Percentiles rank a stretch among this genome's conserved stretches.
phyloP scores from a whole-genome alignment of 2,888 invertebrate genomes.

The Hermaeophaga mercurialis region DNA sequence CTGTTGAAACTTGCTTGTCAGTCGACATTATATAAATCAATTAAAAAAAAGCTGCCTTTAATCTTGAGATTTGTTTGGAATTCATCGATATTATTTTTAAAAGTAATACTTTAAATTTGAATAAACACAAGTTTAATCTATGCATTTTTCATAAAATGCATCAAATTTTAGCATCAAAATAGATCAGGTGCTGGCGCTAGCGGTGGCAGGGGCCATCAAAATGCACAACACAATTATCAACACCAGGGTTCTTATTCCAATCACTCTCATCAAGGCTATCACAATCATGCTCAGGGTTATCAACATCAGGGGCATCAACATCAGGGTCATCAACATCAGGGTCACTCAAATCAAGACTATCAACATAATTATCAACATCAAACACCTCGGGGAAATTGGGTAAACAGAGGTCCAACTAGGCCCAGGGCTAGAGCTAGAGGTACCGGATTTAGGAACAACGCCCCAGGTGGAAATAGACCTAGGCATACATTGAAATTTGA shows the following conservation, averaged over 20 bases:
- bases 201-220: slow-evolving; percentile 10
- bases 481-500: slow-evolving; percentile 89
- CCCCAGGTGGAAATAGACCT: slow-evolving; percentile 38
- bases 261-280: not conserved
- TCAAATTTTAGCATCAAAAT: slow-evolving; percentile 12
- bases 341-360: slow-evolving; percentile 4
- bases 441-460: slow-evolving; percentile 39
- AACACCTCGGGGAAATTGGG: slow-evolving; percentile 42
- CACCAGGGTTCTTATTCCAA: slow-evolving; percentile 15
- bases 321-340: slow-evolving; percentile 39
- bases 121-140: too few relatives aligned
- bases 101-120: too few relatives aligned
- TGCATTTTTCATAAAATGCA: not conserved
- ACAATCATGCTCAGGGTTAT: not conserved
- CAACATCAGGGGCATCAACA: slow-evolving; percentile 48
- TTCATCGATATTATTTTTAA: too few relatives aligned
- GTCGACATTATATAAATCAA: too few relatives aligned
- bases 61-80: too few relatives aligned
- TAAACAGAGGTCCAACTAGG: slow-evolving; percentile 40
- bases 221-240: slow-evolving; percentile 15
- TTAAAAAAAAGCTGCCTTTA: too few relatives aligned
- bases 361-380: slow-evolving; percentile 13
- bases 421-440: slow-evolving; percentile 46
- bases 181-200: too few relatives aligned
- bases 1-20: too few relatives aligned